phyloP scores from a whole-genome alignment of 2,113 vertebrate genomes.

The Solea solea region DNA sequence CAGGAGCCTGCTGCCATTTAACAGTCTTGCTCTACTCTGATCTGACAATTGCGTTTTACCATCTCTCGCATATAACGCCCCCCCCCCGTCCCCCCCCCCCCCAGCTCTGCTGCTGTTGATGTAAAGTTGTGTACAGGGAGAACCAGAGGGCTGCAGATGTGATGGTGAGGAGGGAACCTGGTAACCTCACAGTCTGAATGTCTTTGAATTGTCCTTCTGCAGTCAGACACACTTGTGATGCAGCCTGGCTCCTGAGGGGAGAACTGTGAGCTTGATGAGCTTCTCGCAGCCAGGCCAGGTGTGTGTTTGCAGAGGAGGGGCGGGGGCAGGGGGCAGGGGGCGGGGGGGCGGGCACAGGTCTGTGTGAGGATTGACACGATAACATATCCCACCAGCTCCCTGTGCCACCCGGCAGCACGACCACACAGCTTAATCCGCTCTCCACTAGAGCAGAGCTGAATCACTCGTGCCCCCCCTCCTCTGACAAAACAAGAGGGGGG shows the following conservation, averaged over 20 bases:
- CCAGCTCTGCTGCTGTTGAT: slow-evolving; percentile 61
- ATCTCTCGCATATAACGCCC: slow-evolving; percentile 74
- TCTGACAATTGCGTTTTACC: slow-evolving; percentile 89
- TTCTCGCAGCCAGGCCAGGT: slow-evolving; percentile 59
- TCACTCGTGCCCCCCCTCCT: slow-evolving; percentile 53
- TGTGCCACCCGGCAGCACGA: slow-evolving; percentile 54
- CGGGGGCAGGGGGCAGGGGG: slow-evolving; percentile 35
- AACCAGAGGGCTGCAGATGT: slow-evolving; percentile 20
- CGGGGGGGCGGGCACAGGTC: too few relatives aligned
- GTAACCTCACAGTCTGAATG: slow-evolving; percentile 16
- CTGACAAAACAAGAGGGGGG: slow-evolving; percentile 72
- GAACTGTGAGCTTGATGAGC: slow-evolving; percentile 54
- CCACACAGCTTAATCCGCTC: slow-evolving; percentile 69
- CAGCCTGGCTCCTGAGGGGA: slow-evolving; percentile 24
- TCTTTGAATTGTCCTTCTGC: slow-evolving; percentile 58
- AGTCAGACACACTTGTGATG: slow-evolving; percentile 26
- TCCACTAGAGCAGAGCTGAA: slow-evolving; percentile 57
- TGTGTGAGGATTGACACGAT: slow-evolving; percentile 62
- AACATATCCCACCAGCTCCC: slow-evolving; percentile 48
- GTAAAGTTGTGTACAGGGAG: slow-evolving; percentile 41
- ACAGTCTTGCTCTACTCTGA: slow-evolving; percentile 74
- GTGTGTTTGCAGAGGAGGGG: slow-evolving; percentile 42
- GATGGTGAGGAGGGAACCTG: slow-evolving; percentile 12
- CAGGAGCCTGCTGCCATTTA: slow-evolving; percentile 90
- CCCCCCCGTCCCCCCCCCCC: too few relatives aligned